phyloP scores from a whole-genome alignment of 2,797 vertebrate genomes.

The Microctenopoma stevenorrisi region DNA sequence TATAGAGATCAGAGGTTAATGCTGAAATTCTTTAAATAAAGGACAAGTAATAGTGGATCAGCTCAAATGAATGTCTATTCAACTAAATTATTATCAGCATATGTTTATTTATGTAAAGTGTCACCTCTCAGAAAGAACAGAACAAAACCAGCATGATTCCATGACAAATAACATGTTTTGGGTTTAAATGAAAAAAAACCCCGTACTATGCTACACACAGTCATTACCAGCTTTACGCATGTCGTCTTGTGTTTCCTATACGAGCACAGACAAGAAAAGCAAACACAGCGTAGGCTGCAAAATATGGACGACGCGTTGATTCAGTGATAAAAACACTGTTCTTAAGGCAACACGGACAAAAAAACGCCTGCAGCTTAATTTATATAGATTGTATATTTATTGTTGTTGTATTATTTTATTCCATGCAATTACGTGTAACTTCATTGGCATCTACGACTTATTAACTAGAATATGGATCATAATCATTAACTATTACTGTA shows the following conservation, averaged over 20 bases:
- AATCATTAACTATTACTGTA: too few relatives aligned
- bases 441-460: too few relatives aligned
- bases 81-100: too few relatives aligned
- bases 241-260: conserved; percentile 14
- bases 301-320: conserved; percentile 17
- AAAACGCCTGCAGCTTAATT: too few relatives aligned
- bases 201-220: conserved; percentile 13
- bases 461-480: too few relatives aligned
- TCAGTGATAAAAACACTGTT: background rate
- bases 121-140: background rate
- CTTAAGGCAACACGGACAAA: too few relatives aligned
- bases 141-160: background rate
- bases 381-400: too few relatives aligned
- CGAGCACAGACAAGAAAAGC: conserved; percentile 41
- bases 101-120: too few relatives aligned
- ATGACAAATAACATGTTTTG: conserved; percentile 25
- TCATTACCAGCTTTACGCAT: conserved; percentile 35
- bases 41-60: too few relatives aligned
- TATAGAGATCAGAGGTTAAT: conserved; percentile 21
- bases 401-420: too few relatives aligned
- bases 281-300: conserved; percentile 1
- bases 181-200: conserved; percentile 27
- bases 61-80: too few relatives aligned
- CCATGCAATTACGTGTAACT: too few relatives aligned
- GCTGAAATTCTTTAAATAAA: background rate